Percentiles rank a stretch among this genome's conserved stretches.
phyloP scores from a whole-genome alignment of 2,113 vertebrate genomes.

The Donacobius atricapilla region DNA sequence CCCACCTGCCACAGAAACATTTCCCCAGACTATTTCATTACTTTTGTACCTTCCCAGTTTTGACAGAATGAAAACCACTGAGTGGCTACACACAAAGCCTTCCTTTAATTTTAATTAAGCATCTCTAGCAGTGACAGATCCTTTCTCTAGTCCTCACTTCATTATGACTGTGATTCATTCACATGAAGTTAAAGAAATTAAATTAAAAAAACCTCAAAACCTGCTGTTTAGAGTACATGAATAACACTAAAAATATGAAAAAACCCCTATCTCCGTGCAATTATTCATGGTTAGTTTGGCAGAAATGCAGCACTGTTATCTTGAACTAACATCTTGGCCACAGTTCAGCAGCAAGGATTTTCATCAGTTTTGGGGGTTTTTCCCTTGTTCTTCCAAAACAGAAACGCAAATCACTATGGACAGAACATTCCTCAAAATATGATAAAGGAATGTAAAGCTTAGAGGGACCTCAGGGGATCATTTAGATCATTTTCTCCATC shows the following conservation, averaged over 20 bases:
- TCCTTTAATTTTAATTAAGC: neutral
- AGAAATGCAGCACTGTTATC: neutral
- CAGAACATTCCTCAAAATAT: neutral
- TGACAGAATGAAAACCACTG: neutral
- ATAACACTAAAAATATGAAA: neutral
- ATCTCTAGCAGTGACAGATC: neutral
- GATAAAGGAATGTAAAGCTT: neutral
- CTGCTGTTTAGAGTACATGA: neutral
- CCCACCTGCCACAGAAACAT: neutral
- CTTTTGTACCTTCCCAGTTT: neutral
- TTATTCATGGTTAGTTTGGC: neutral
- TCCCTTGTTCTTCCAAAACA: neutral
- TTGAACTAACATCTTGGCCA: neutral
- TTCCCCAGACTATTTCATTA: fast-evolving
- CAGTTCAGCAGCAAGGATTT: neutral
- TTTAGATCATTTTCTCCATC: neutral
- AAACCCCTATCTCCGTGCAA: neutral
- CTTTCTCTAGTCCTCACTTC: neutral
- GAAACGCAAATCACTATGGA: neutral
- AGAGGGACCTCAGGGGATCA: neutral
- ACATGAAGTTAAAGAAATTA: neutral
- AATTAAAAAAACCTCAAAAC: neutral
- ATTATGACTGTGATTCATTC: neutral
- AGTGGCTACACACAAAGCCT: neutral
- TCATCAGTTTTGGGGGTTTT: neutral